Base-by-base conservation (phyloP, 2,888 invertebrate genomes). In the Acleris holmiana region DNA sequence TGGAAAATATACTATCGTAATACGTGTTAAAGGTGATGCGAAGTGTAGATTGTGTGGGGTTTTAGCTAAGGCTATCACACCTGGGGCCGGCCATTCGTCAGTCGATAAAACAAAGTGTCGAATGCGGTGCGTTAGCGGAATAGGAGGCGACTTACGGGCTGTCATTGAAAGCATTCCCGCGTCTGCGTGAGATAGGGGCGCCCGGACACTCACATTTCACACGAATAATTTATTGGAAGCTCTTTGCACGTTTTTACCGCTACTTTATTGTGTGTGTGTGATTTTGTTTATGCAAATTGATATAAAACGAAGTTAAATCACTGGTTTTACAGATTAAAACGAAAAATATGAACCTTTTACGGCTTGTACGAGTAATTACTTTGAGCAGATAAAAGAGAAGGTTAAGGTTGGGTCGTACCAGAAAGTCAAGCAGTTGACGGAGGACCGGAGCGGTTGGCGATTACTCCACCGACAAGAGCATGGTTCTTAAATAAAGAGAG, bases 31-130 rank as follows among this genome's bases (percentile, higher is more conserved):
- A 35, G 65, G 25, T 41, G 8, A 19, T 19, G 13, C 19, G 40
- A 8, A 13, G 51, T 10, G 64, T 40, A 58, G 7, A 29, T 4
- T 29, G 13, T 4, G 2, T 23, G 23, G 47, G 13, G 44, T 55
- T 53, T 53, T 58, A 54, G 62, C 71, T 71, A 73, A 68, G 65
- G 70, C 71, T 71, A 63, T 69, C 72, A 75, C 83, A 84, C 84
- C 84, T 83, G 84, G 69, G 78, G 68, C 68, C 73, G 72, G 71
- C 73, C 73, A 78, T 83, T 75, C 74, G 76, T 83, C 79, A 79
- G 71, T 67, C 67, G 73, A 76, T 80, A 80, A 78, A 77, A 70
- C 73, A 76, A 65, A 71, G 69, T 74, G 74, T 70, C 74, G 71
- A 68, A 57, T 68, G 74, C 72, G 71, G 71, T 54, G 70, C 68